Conservation (phyloP, 2,797 vertebrate species). For the Urophycis tenuis region DNA sequence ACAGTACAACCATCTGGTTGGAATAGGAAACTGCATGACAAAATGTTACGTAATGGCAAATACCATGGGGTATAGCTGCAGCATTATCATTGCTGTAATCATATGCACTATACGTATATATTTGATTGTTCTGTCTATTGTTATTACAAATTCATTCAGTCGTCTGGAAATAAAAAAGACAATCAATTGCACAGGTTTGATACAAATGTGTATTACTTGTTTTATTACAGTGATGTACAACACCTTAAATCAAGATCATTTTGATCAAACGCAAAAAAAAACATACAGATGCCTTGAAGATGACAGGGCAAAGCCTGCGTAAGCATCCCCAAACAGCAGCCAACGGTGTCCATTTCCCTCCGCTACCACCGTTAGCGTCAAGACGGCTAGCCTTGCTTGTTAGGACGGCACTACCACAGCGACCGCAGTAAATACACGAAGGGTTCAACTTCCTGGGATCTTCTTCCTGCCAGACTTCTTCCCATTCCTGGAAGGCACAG, state of each 20-base stretch:
- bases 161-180: neutral
- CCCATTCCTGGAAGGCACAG: constrained; percentile 40
- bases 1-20: constrained; percentile 19
- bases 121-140: no score
- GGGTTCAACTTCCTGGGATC: neutral
- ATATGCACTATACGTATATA: neutral
- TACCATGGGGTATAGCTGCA: neutral
- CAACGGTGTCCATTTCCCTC: constrained; percentile 9
- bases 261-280: constrained; percentile 42
- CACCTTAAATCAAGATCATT: constrained; percentile 45
- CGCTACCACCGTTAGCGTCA: neutral
- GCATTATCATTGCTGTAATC: neutral
- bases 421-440: neutral
- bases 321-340: neutral
- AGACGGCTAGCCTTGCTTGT: neutral
- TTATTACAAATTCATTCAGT: neutral
- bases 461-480: constrained; percentile 12
- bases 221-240: constrained; percentile 38
- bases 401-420: neutral
- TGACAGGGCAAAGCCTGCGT: neutral
- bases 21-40: neutral
- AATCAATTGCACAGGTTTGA: neutral
- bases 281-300: constrained; percentile 11
- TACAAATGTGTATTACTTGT: constrained; percentile 36
- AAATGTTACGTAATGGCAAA: neutral